Conservation (phyloP, 2,888 invertebrate species). For the Melipona beecheii region DNA sequence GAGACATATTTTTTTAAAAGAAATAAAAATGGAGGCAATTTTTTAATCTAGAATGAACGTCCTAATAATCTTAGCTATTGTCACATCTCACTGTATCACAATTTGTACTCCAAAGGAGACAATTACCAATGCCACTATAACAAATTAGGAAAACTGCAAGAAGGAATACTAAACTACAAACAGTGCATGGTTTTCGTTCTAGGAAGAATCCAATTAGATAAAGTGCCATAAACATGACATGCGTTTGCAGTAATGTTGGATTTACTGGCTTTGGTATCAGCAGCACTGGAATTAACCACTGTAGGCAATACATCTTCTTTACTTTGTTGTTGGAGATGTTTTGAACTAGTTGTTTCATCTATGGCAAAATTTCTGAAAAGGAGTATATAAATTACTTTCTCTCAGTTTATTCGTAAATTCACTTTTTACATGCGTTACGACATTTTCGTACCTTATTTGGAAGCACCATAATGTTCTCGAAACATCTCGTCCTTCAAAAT, state of each 20-base stretch:
- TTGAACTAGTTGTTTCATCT: slow-evolving; percentile 50
- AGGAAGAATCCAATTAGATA: slow-evolving; percentile 98
- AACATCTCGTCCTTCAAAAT: slow-evolving; percentile 40
- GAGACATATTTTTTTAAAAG: slow-evolving; percentile 22
- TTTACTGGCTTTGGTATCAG: slow-evolving; percentile 99
- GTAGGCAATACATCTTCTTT: slow-evolving; percentile 94
- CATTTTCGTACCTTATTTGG: slow-evolving; percentile 52
- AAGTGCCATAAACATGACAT: slow-evolving; percentile 98
- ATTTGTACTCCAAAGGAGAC: slow-evolving; percentile 94
- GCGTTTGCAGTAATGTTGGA: slow-evolving; percentile 97
- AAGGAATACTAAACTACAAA: slow-evolving; percentile 97
- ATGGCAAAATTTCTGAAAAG: slow-evolving; percentile 49
- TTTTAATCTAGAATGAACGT: slow-evolving; percentile 19
- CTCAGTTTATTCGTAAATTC: background rate
- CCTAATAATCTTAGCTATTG: slow-evolving; percentile 72
- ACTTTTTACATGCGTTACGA: background rate
- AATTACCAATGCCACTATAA: slow-evolving; percentile 97
- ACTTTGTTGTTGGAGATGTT: slow-evolving; percentile 29
- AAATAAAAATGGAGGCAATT: slow-evolving; percentile 22
- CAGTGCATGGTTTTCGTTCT: slow-evolving; percentile 98
- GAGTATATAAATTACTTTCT: slow-evolving; percentile 14
- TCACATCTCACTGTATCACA: slow-evolving; percentile 87
- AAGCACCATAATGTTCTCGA: slow-evolving; percentile 53
- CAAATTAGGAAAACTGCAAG: slow-evolving; percentile 97
- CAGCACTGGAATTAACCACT: slow-evolving; percentile 98